Evolutionary conservation across 2,888 invertebrate genomes (phyloP), one percentile per base, ranked within the genome.

Genomic region (Leucozona laternaria): DNA sequence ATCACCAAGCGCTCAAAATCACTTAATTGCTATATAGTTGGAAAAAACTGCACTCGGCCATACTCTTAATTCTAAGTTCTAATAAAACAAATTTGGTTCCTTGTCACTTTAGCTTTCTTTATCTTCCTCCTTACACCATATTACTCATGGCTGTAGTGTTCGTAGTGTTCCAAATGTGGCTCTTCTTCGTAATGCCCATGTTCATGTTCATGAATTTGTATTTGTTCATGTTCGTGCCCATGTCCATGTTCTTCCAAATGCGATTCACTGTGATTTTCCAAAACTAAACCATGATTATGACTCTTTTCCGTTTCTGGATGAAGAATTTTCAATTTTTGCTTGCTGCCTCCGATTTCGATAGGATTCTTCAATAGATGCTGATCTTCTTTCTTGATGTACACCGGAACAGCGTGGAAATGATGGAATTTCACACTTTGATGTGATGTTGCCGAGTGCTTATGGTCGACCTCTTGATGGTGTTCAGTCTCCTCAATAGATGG

Each of bases 361-460:
- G 95, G 95, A 89, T 95, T 95, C 89, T 95, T 94, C 4, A 95
- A 90, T 80, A 95, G 92, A 90, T 95, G 95, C 89, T 94, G 94
- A 91, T 95, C 94, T 89, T 95, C 95, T 89, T 95, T 95, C 92
- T 95, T 95, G 7, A 95, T 93, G 91, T 95, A 95, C 0, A 95
- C 95, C 1, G 95, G 95, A 1, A 95, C 95, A 0, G 95, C 94
- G 89, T 95, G 95, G 93, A 94, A 95, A 90, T 95, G 95, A 90
- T 95, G 95, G 88, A 95, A 94, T 89, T 95, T 95, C 88, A 95
- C 94, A 78, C 94, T 95, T 91, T 95, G 95, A 90, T 95, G 95
- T 53, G 95, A 95, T 88, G 95, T 95, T 28, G 95, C 95, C 37
- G 95, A 95, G 89, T 95, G 95, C 88, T 95, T 94, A 89, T 95